Evolutionary conservation across 2,888 invertebrate genomes (phyloP), one percentile per base, ranked within the genome.

Genomic region (Phyllotreta cruciferae): DNA sequence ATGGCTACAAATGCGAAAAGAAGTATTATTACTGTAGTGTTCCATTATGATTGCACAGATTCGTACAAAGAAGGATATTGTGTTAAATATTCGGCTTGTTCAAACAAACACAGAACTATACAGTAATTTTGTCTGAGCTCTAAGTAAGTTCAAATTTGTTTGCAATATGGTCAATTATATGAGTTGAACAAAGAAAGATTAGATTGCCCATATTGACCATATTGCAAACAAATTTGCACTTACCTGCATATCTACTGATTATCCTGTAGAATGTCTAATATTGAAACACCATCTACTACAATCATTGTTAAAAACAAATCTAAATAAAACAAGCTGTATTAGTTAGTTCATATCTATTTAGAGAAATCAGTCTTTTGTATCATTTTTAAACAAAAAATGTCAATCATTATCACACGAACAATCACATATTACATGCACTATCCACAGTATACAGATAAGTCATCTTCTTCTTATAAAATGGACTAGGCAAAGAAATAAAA

Each of bases 1-100:
- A 87, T 71, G 87, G 87, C 37, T 85, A 85, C 70, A 76, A 81
- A 66, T 92, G 92, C 78, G 90, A 90, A 75, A 78, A 81, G 53
- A 83, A 84, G 70, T 86, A 86, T 75, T 53, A 56, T 41, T 64
- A 54, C 35, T 64, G 64, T 52, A 60, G 36, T 37, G 10, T 60
- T 6, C 58, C 58, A 0, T 14, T 60, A 9, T 60, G 44, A 52
- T 10, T 11, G 8, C n/a, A n/a, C n/a, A 24, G 4, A 24, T 24
- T 24, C 24, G 24, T 3, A 24, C 24, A n/a, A n/a, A 53, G 24
- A 0, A 49, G 24, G 5, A 49, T 35, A 13, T 45, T 45, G 45
- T 45, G 34, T 9, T n/a, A 4, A 13, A 13, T 45, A 11, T 10
- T 7, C 44, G 1, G 42, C 42, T 47, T 1, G 9, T 47, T 14